A percentile compares a stretch with the other conserved stretches of the same genome.
phyloP scores from a whole-genome alignment of 1,140 invertebrate species.

The Saccostrea echinata region DNA sequence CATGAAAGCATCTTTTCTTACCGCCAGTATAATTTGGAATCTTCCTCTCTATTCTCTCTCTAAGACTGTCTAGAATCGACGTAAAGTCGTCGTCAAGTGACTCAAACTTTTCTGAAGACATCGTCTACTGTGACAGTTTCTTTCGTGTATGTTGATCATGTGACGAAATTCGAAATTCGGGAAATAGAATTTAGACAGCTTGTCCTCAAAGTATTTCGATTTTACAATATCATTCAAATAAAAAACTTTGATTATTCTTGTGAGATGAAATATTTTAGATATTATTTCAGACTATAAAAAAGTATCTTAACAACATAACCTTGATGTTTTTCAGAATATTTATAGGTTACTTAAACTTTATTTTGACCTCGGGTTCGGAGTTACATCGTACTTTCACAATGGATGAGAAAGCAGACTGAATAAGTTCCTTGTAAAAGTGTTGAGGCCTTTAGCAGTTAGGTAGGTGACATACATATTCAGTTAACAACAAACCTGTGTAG shows the following conservation, averaged over 20 bases:
- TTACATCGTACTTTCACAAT: not conserved
- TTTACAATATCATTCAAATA: not conserved
- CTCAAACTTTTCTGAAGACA: conserved; percentile 82
- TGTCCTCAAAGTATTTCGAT: not conserved
- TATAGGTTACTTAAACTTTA: not conserved
- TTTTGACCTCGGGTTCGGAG: not conserved
- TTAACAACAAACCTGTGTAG: too few species aligned
- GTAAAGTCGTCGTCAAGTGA: conserved; percentile 80
- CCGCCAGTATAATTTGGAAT: conserved; percentile 72
- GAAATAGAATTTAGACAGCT: conserved; percentile 13
- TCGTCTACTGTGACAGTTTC: conserved; percentile 57
- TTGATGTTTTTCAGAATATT: not conserved
- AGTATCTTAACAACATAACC: not conserved
- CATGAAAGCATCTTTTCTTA: conserved; percentile 39
- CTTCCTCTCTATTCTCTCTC: conserved; percentile 73
- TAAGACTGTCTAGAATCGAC: conserved; percentile 73
- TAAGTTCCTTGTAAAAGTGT: too few species aligned
- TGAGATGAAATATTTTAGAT: too few species aligned
- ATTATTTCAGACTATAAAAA: too few species aligned
- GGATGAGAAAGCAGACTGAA: not conserved
- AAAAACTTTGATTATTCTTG: too few species aligned
- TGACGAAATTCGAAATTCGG: conserved; percentile 31
- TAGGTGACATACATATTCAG: too few species aligned
- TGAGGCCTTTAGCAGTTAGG: too few species aligned
- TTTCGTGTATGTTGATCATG: conserved; percentile 39